Evolutionary conservation across 2,888 invertebrate genomes (phyloP).

Genomic region (Athalia rosae): DNA sequence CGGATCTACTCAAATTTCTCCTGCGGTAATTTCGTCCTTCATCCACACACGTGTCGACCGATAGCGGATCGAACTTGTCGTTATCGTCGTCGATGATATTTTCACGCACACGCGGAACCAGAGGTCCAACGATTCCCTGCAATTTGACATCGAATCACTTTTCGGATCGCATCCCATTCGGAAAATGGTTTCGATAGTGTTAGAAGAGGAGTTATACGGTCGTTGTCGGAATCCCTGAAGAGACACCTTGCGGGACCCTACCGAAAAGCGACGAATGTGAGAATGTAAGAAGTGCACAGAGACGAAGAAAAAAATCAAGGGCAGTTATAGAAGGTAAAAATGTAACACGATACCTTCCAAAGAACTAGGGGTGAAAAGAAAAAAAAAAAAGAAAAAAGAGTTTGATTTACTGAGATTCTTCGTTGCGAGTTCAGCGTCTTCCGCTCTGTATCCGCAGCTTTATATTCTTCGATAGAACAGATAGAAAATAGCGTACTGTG

Average conservation of each 20-base stretch:
- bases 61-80: not conserved
- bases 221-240: not conserved
- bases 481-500: too few relatives aligned
- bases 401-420: not conserved
- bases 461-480: too few relatives aligned
- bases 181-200: not conserved
- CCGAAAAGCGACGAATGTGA: not conserved
- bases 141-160: constrained; percentile 34
- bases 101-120: constrained; percentile 4
- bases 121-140: constrained; percentile 21
- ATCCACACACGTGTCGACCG: too few relatives aligned
- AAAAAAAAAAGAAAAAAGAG: not conserved
- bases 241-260: not conserved
- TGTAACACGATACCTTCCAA: too few relatives aligned
- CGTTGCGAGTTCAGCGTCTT: too few relatives aligned
- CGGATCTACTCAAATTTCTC: too few relatives aligned
- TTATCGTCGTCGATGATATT: not conserved
- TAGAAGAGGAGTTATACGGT: not conserved
- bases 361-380: not conserved
- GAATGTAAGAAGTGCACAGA: too few relatives aligned
- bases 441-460: too few relatives aligned
- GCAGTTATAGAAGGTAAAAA: too few relatives aligned
- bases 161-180: not conserved
- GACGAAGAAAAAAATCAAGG: too few relatives aligned
- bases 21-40: too few relatives aligned